Conservation (phyloP, 2,888 invertebrate species). For the Agrochola lota region DNA sequence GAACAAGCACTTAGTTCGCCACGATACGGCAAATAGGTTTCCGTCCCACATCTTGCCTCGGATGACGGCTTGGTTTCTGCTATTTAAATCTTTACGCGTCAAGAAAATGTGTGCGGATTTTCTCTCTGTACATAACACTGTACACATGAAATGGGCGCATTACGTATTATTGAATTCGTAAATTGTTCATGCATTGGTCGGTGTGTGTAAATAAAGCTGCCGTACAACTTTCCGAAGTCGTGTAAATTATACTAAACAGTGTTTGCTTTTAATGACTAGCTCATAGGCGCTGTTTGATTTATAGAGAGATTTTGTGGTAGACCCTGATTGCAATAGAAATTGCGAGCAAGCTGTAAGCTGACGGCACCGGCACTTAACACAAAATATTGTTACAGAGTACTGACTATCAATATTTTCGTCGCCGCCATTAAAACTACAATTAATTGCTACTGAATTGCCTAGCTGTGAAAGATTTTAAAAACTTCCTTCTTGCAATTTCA, state of each 20-base stretch:
- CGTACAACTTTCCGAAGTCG: constrained; percentile 44
- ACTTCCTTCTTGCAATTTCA: background rate
- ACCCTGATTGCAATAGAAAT: constrained; percentile 39
- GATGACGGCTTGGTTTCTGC: constrained; percentile 56
- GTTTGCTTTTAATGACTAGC: constrained; percentile 39
- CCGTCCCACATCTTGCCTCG: constrained; percentile 63
- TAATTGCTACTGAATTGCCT: background rate
- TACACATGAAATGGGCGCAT: constrained; percentile 40
- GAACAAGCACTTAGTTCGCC: constrained; percentile 70
- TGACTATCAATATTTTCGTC: constrained; percentile 17
- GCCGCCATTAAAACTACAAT: background rate
- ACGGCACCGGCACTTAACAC: constrained; percentile 9
- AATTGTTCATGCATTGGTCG: constrained; percentile 39
- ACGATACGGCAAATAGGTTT: constrained; percentile 73
- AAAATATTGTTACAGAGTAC: constrained; percentile 33
- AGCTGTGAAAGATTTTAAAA: background rate
- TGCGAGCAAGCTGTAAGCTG: constrained; percentile 14
- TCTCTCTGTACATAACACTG: constrained; percentile 24
- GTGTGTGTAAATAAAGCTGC: constrained; percentile 49
- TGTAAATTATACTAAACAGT: constrained; percentile 44
- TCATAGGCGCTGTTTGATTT: constrained; percentile 27
- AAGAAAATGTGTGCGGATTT: constrained; percentile 50
- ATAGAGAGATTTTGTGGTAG: constrained; percentile 19
- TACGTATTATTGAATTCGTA: constrained; percentile 47
- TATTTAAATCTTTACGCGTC: constrained; percentile 57